Conservation (phyloP, 2,113 vertebrate species). For the Epinephelus fuscoguttatus region DNA sequence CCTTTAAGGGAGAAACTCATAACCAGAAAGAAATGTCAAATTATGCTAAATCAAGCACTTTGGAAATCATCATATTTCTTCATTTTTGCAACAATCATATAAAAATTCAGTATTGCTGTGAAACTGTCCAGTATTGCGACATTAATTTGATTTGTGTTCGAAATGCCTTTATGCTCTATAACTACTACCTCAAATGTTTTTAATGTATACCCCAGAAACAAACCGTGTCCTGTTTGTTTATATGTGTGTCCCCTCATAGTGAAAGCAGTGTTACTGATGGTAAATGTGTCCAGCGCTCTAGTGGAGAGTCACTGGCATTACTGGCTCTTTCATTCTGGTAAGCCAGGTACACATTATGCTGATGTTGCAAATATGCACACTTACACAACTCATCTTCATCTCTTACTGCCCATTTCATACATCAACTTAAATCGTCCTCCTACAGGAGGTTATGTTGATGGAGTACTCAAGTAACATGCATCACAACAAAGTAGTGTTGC, state of each 20-base stretch:
- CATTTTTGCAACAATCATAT: too few relatives aligned
- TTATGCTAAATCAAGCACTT: neutral
- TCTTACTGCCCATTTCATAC: conserved; percentile 9
- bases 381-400: neutral
- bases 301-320: neutral
- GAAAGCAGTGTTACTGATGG: neutral
- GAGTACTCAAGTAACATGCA: neutral
- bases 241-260: conserved; percentile 2
- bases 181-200: neutral
- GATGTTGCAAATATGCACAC: conserved; percentile 38
- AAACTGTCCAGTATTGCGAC: too few relatives aligned
- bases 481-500: neutral
- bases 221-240: conserved; percentile 4
- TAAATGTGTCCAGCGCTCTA: neutral
- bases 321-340: conserved; percentile 23
- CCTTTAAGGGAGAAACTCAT: neutral
- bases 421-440: conserved; percentile 14
- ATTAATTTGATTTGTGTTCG: neutral
- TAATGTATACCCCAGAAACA: neutral
- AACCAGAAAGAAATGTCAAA: neutral
- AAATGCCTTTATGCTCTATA: neutral
- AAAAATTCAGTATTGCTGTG: neutral
- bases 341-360: conserved; percentile 23
- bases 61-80: neutral
- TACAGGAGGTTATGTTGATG: conserved; percentile 27